Evolutionary conservation across 2,113 vertebrate species (phyloP).

Genomic region (Ceyx margarethae): DNA sequence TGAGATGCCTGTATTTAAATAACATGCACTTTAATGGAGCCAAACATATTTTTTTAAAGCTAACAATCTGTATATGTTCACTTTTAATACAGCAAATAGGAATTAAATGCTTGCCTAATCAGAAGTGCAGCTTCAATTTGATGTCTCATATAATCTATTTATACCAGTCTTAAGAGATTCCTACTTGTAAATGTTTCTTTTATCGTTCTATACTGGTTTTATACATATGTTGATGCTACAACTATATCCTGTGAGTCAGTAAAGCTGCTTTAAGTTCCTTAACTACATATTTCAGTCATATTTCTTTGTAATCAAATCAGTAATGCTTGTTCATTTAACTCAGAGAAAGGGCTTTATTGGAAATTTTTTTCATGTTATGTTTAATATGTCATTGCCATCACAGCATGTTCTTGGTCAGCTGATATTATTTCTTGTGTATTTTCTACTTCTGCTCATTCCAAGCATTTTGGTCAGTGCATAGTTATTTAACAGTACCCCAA

Average conservation of each 20-base stretch:
- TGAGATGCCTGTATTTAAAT: neutral
- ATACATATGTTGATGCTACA: neutral
- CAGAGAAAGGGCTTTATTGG: neutral
- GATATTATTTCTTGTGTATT: neutral
- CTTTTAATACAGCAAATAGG: neutral
- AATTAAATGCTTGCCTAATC: neutral
- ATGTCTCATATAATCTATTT: neutral
- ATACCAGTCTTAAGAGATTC: neutral
- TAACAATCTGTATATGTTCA: neutral
- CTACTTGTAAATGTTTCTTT: neutral
- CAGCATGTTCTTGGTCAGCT: constrained; percentile 1
- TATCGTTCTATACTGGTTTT: neutral
- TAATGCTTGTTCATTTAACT: neutral
- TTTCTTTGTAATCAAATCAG: neutral
- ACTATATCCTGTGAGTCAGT: neutral
- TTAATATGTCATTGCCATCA: neutral
- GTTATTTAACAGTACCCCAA: neutral
- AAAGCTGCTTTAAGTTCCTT: neutral
- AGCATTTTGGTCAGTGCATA: neutral
- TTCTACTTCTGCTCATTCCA: constrained; percentile 25
- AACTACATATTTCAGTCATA: neutral
- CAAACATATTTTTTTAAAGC: neutral
- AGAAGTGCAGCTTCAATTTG: neutral
- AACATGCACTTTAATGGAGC: neutral
- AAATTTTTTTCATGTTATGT: neutral